Percentiles rank a stretch among this genome's conserved stretches.
Evolutionary conservation across 2,888 invertebrate genomes (phyloP).

Genomic region (Phasia obesa): DNA sequence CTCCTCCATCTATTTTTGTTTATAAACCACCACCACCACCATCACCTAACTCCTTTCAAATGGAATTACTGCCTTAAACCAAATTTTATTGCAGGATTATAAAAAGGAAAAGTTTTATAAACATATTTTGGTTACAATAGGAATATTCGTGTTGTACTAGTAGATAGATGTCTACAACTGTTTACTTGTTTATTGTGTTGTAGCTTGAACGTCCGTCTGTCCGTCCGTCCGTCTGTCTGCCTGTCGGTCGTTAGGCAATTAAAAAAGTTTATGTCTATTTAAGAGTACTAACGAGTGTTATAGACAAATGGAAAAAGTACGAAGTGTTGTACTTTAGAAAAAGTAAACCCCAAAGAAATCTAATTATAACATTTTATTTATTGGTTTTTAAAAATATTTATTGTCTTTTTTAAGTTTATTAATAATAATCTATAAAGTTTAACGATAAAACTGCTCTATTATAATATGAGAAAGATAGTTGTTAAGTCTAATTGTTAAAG

Average conservation of each 20-base stretch:
- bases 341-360: not conserved
- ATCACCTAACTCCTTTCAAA: slow-evolving; percentile 7
- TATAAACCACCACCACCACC: not conserved
- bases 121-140: slow-evolving; percentile 46
- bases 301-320: slow-evolving; percentile 13
- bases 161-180: not conserved
- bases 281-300: slow-evolving; percentile 60
- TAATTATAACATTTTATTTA: slow-evolving; percentile 58
- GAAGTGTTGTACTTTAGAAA: not conserved
- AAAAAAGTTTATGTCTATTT: slow-evolving; percentile 61
- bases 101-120: slow-evolving; percentile 29
- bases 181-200: not conserved
- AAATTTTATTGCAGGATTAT: slow-evolving; percentile 34
- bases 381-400: slow-evolving; percentile 45
- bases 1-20: not conserved
- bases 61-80: slow-evolving; percentile 23
- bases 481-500: no score
- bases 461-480: no score
- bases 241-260: slow-evolving; percentile 45
- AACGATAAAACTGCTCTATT: no score
- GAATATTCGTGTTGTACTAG: slow-evolving; percentile 35
- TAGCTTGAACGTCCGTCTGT: not conserved
- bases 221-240: not conserved
- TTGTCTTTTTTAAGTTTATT: no score
- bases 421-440: no score